Evolutionary conservation across 2,113 vertebrate species (phyloP).

Genomic region (Eptesicus fuscus): DNA sequence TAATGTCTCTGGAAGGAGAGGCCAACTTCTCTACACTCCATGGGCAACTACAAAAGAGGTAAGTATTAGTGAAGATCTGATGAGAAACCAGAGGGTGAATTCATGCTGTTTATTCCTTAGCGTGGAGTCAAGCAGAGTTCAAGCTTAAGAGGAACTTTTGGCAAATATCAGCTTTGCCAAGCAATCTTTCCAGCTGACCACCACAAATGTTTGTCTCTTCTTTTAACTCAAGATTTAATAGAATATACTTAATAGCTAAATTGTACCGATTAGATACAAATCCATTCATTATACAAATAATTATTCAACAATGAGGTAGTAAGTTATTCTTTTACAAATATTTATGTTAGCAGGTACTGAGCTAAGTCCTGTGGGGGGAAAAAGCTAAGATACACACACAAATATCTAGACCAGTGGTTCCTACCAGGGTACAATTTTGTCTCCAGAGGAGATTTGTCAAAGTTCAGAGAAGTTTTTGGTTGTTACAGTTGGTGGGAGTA

Average conservation of each 20-base stretch:
- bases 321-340: slow-evolving; percentile 57
- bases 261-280: slow-evolving; percentile 49
- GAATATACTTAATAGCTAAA: background rate
- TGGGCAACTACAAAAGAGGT: background rate
- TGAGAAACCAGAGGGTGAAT: background rate
- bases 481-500: background rate
- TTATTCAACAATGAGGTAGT: slow-evolving; percentile 51
- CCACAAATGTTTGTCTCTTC: slow-evolving; percentile 20
- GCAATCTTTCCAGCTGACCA: background rate
- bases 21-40: background rate
- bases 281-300: slow-evolving; percentile 55
- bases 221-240: slow-evolving; percentile 10
- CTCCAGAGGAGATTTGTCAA: background rate
- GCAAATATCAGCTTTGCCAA: slow-evolving; percentile 5
- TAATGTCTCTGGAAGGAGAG: background rate
- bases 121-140: background rate
- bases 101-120: slow-evolving; percentile 13
- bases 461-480: background rate
- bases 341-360: slow-evolving; percentile 34
- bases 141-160: background rate
- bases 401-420: background rate
- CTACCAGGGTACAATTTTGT: background rate
- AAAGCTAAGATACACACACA: background rate
- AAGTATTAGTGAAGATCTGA: background rate
- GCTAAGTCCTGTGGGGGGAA: background rate